Evolutionary conservation across 2,113 vertebrate genomes (phyloP).

Genomic region (Psophia crepitans): DNA sequence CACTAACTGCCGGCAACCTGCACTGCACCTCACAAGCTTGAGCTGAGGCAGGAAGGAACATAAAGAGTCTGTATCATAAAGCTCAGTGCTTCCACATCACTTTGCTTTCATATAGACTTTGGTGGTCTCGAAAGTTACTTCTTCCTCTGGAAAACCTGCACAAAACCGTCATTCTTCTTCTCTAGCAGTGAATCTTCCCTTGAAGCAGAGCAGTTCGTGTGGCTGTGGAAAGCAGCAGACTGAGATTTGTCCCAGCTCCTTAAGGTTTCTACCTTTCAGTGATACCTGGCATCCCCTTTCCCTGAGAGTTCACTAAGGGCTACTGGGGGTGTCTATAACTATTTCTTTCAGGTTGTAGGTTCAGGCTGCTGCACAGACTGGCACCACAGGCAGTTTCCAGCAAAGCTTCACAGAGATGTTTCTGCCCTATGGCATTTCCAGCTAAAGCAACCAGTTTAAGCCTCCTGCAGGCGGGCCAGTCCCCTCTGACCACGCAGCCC

Average conservation of each 20-base stretch:
- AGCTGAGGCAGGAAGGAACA: background rate
- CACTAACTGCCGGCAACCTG: background rate
- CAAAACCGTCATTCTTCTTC: background rate
- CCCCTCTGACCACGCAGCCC: accelerated
- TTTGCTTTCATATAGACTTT: background rate
- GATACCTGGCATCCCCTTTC: background rate
- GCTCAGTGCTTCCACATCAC: background rate
- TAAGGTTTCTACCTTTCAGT: background rate
- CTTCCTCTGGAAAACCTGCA: background rate
- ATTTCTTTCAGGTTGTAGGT: background rate
- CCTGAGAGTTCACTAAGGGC: background rate
- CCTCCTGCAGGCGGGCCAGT: background rate
- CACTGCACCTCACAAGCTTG: background rate
- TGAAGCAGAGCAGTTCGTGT: accelerated
- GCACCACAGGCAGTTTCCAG: accelerated
- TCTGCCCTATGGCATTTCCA: background rate
- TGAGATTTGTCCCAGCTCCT: background rate
- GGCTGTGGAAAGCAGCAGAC: background rate
- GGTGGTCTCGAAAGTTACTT: background rate
- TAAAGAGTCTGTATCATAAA: background rate
- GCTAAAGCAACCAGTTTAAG: background rate
- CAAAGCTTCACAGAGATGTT: background rate
- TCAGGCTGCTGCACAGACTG: background rate
- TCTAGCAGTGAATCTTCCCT: background rate
- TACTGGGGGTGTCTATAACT: background rate